Base-by-base conservation (phyloP, 2,888 invertebrate genomes). In the Eupithecia tripunctaria region DNA sequence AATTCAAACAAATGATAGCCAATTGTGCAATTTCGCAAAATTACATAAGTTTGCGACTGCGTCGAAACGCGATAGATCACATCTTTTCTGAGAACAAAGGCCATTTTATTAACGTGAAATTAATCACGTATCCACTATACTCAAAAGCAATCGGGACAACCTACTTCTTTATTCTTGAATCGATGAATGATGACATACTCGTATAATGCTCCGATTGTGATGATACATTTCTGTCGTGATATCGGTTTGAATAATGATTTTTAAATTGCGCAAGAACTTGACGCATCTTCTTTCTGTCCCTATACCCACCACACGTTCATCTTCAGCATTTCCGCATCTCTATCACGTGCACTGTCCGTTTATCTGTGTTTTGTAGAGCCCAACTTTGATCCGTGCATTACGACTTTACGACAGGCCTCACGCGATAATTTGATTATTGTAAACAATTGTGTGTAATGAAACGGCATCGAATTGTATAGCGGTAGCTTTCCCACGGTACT, bases 151-250 rank as follows among this genome's bases (percentile, higher is more conserved):
- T 68, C 73, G 66, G 72, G 65, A 78, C 80, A 78, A 68, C 51
- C 66, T 62, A 56, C 64, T 73, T 70, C 78, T 80, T 81, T 82
- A 79, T 81, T 79, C 71, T 70, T 69, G 77, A n/a, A n/a, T n/a
- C n/a, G n/a, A 72, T 36, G 36, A 32, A 36, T 36, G 36, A 36
- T 80, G 77, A 79, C 78, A 73, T 71, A 68, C n/a, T n/a, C n/a
- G n/a, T n/a, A n/a, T n/a, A n/a, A n/a, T 75, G 75, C 66, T 71
- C 51, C 67, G 56, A 65, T 76, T 75, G 66, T 74, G n/a, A n/a
- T n/a, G n/a, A n/a, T n/a, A n/a, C n/a, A n/a, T n/a, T n/a, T n/a
- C n/a, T n/a, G n/a, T n/a, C n/a, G n/a, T n/a, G 63, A 67, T 72
- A 71, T 71, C 68, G 70, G 63, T 68, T 59, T 66, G 36, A 65